A percentile compares a stretch with the other conserved stretches of the same genome.
Conservation (phyloP, 2,888 invertebrate species). For the Tetragnatha montana region DNA sequence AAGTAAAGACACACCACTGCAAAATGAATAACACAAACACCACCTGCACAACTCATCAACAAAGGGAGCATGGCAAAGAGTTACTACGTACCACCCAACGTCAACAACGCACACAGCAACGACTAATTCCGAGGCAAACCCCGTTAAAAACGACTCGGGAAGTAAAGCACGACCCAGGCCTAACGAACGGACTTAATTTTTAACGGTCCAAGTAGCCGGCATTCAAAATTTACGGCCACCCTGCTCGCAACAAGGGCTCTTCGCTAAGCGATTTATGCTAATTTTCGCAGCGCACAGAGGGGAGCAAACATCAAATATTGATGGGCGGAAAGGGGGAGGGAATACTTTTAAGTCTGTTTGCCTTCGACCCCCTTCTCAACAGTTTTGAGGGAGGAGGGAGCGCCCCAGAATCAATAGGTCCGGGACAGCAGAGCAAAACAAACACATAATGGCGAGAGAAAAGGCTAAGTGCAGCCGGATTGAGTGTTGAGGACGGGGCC, state of each 20-base stretch:
- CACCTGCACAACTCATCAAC: not conserved
- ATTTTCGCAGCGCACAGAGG: constrained; percentile 14
- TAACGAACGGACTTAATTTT: constrained; percentile 37
- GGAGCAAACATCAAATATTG: constrained; percentile 57
- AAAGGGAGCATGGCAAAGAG: too few relatives aligned
- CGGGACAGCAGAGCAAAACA: constrained; percentile 18
- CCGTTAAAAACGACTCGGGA: not conserved
- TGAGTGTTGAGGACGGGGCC: not conserved
- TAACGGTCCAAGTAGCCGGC: constrained; percentile 26
- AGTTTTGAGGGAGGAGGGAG: constrained; percentile 9
- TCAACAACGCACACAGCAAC: not conserved
- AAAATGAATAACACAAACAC: not conserved
- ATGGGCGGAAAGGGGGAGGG: constrained; percentile 3
- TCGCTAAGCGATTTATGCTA: constrained; percentile 61
- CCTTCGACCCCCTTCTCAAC: constrained; percentile 4
- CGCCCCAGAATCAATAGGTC: constrained; percentile 16
- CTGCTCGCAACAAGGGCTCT: not conserved
- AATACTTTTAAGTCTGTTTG: constrained; percentile 49
- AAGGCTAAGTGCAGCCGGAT: not conserved
- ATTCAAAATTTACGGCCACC: constrained; percentile 47
- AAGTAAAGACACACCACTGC: too few relatives aligned
- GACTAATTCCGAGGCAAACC: not conserved
- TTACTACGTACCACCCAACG: not conserved
- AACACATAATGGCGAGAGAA: constrained; percentile 26
- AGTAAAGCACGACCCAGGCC: not conserved